Evolutionary conservation across 2,888 invertebrate genomes (phyloP).

Genomic region (Apodemia duryi): DNA sequence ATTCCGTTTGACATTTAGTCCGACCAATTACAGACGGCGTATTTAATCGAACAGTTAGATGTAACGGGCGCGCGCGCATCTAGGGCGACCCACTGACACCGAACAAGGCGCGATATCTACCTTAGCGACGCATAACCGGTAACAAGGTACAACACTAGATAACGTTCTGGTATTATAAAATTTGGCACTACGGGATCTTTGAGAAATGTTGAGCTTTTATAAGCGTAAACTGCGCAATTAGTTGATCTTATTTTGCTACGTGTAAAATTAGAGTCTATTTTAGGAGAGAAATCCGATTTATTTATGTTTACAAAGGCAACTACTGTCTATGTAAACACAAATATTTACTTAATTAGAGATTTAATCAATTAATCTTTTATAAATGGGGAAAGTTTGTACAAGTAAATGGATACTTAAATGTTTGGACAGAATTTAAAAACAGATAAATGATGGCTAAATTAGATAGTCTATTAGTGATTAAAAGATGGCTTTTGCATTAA

Average conservation of each 20-base stretch:
- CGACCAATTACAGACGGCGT: slow-evolving; percentile 35
- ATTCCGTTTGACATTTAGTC: slow-evolving; percentile 42
- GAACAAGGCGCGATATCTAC: slow-evolving; percentile 35
- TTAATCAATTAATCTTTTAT: no score
- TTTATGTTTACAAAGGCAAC: no score
- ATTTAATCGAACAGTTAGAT: slow-evolving; percentile 67
- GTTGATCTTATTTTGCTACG: not conserved
- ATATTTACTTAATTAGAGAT: no score
- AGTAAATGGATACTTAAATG: no score
- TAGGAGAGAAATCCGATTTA: no score
- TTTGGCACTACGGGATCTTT: slow-evolving; percentile 11
- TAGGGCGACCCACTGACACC: slow-evolving; percentile 72
- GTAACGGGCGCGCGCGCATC: slow-evolving; percentile 66
- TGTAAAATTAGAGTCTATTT: no score
- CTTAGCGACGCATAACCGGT: slow-evolving; percentile 9
- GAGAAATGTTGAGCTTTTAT: not conserved
- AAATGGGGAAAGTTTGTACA: no score
- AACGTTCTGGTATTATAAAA: slow-evolving; percentile 5
- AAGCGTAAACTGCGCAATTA: not conserved
- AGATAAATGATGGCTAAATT: not conserved
- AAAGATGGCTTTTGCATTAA: no score
- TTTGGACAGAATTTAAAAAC: no score
- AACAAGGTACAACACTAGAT: slow-evolving; percentile 11
- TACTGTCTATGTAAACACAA: no score
- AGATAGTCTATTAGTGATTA: no score